A percentile compares a stretch with the other conserved stretches of the same genome.
Conservation (phyloP, 2,113 vertebrate genomes). For the Alethe diademata region DNA sequence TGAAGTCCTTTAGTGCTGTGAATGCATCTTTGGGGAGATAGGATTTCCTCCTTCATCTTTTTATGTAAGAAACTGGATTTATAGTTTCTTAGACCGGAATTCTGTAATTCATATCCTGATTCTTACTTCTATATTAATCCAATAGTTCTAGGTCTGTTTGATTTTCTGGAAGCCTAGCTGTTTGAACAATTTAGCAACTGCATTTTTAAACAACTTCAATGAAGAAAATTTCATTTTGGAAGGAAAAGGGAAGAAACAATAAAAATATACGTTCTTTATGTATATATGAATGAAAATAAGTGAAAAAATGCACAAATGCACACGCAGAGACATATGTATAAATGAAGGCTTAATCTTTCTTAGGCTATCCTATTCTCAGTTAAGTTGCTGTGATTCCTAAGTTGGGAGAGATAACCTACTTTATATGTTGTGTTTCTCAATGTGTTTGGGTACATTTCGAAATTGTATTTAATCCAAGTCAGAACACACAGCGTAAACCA, state of each 20-base stretch:
- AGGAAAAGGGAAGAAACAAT: not conserved
- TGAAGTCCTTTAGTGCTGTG: not conserved
- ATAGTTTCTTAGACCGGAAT: not conserved
- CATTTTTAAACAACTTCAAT: not conserved
- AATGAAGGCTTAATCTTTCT: not conserved
- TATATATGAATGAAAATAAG: not conserved
- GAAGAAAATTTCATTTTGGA: not conserved
- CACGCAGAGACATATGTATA: fast-evolving
- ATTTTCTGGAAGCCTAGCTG: not conserved
- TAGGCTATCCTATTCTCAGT: not conserved
- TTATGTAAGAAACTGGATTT: not conserved
- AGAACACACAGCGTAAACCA: not conserved
- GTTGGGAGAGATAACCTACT: not conserved
- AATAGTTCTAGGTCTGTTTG: not conserved
- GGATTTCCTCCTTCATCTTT: not conserved
- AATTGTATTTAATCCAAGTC: not conserved
- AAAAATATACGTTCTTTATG: not conserved
- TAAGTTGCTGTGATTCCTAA: not conserved
- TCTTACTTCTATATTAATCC: not conserved
- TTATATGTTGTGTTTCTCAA: not conserved
- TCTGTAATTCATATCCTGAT: not conserved
- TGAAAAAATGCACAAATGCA: not conserved
- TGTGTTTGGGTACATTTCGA: not conserved
- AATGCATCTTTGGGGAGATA: not conserved
- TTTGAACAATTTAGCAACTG: not conserved